These are phyloP conservation scores for Xanthia togata DNA, from an alignment of 2,888 invertebrate genomes.

Conservation along the genomic window DNA sequence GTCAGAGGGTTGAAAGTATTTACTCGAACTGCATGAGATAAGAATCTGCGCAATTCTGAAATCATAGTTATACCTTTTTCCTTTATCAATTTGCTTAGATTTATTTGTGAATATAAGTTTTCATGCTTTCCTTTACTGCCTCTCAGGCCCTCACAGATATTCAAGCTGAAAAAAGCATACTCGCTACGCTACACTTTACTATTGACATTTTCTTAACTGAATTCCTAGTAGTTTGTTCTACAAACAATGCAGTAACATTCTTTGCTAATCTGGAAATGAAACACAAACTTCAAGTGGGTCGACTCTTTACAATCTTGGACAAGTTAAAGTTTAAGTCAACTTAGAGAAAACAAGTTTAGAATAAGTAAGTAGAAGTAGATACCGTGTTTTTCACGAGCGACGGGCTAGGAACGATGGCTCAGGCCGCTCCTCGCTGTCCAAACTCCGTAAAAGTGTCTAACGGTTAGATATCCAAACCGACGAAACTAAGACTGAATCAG, in stretches of 20 bases:
- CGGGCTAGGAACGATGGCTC: background rate
- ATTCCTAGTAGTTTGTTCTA: slow-evolving; percentile 12
- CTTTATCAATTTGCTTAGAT: background rate
- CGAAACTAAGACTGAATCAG: background rate
- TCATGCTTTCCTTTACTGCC: too few relatives aligned
- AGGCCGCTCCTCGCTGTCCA: background rate
- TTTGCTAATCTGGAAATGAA: slow-evolving; percentile 49
- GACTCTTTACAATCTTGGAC: slow-evolving; percentile 41
- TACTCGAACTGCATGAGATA: background rate
- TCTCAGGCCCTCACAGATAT: background rate
- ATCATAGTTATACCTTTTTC: too few relatives aligned
- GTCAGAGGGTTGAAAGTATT: background rate
- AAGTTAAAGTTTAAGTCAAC: slow-evolving; percentile 41
- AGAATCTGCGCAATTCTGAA: background rate
- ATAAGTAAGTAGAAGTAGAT: background rate
- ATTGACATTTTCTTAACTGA: slow-evolving; percentile 6
- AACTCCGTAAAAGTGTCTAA: background rate
- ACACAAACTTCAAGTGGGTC: slow-evolving; percentile 46
- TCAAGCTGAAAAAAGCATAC: background rate
- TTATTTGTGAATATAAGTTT: background rate
- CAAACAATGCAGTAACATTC: slow-evolving; percentile 28
- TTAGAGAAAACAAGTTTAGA: slow-evolving; percentile 27
- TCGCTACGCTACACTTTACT: background rate
- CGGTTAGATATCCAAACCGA: background rate
- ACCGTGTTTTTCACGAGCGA: slow-evolving; percentile 12